Percentiles rank a stretch among this genome's conserved stretches.
Evolutionary conservation across 2,797 vertebrate genomes (phyloP).

Genomic region (Siniperca obscura): DNA sequence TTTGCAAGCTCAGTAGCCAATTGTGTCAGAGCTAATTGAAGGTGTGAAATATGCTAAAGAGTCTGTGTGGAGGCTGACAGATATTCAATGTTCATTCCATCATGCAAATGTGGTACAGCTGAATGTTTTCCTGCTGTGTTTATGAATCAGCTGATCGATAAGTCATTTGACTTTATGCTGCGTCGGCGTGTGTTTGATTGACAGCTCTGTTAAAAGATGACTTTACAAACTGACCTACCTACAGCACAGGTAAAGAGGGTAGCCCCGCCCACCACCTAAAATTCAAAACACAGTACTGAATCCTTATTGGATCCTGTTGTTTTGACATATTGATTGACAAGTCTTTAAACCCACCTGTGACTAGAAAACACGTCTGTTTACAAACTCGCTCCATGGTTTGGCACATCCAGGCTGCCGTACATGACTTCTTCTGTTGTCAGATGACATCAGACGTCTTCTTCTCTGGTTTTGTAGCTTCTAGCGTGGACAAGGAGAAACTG

Average conservation of each 20-base stretch:
- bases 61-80: constrained; percentile 68
- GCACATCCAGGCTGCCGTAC: neutral
- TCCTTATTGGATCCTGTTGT: neutral
- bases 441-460: neutral
- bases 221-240: constrained; percentile 11
- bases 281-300: neutral
- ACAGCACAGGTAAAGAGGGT: neutral
- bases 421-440: neutral
- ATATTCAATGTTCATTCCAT: constrained; percentile 80
- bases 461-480: neutral
- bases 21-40: constrained; percentile 78
- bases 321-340: constrained; percentile 6
- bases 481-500: neutral
- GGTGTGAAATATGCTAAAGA: constrained; percentile 79
- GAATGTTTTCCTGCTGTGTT: constrained; percentile 74
- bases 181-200: constrained; percentile 34
- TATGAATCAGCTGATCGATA: constrained; percentile 78
- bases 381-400: neutral
- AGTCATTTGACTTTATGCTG: constrained; percentile 43
- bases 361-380: neutral
- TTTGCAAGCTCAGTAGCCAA: constrained; percentile 79
- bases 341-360: neutral
- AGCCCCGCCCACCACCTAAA: neutral
- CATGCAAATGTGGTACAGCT: constrained; percentile 74
- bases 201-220: constrained; percentile 21